A percentile compares a stretch with the other conserved stretches of the same genome.
These are phyloP conservation scores for Tetragnatha montana DNA, from an alignment of 2,888 invertebrate genomes.

Conservation along the genomic window DNA sequence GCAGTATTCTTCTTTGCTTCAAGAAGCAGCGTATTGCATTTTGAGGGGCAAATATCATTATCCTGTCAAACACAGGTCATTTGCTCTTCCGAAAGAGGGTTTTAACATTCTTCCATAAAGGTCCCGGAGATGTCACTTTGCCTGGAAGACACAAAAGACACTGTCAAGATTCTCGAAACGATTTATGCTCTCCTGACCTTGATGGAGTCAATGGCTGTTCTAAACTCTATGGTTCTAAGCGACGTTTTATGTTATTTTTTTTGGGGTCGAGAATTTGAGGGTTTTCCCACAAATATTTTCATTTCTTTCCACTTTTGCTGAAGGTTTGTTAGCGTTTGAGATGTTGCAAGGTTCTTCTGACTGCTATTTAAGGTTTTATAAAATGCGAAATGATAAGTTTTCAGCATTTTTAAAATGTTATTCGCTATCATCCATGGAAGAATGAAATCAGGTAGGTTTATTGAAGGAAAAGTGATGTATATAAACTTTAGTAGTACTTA, in stretches of 20 bases:
- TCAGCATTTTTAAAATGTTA: no score
- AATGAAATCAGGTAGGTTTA: no score
- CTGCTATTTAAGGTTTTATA: no score
- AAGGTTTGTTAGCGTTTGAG: neutral
- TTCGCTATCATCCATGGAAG: no score
- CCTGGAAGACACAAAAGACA: slow-evolving; percentile 22
- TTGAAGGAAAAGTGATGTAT: no score
- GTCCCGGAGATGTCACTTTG: slow-evolving; percentile 29
- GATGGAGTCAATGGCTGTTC: neutral
- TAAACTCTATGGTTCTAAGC: neutral
- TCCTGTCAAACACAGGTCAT: slow-evolving; percentile 35
- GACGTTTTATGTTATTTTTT: neutral
- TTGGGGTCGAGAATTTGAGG: neutral
- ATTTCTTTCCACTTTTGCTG: neutral
- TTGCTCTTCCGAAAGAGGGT: neutral
- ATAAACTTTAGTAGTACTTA: no score
- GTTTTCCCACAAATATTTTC: neutral
- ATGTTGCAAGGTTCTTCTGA: no score
- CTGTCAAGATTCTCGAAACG: slow-evolving; percentile 2
- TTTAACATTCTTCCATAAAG: neutral
- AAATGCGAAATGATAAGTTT: no score
- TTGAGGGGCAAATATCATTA: slow-evolving; percentile 32
- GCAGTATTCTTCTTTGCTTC: neutral
- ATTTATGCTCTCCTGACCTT: neutral
- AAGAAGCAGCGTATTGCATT: neutral